Evolutionary conservation across 2,797 vertebrate species (phyloP).

Genomic region (Otus scops): DNA sequence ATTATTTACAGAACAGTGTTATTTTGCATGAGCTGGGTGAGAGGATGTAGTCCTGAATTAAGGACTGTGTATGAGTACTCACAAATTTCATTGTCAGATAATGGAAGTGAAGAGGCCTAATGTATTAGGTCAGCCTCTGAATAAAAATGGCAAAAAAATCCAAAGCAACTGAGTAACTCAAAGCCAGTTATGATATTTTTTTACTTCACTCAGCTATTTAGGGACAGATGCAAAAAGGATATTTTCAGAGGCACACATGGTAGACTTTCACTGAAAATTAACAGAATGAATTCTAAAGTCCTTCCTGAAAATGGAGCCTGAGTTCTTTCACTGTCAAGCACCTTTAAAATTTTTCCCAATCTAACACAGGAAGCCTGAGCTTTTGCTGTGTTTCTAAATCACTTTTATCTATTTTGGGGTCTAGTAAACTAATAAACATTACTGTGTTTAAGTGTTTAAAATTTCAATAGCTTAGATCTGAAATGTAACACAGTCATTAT

Average conservation of each 20-base stretch:
- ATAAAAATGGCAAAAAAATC: background rate
- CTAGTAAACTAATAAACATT: background rate
- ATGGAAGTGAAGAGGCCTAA: background rate
- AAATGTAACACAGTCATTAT: background rate
- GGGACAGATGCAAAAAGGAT: slow-evolving; percentile 1
- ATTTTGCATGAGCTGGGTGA: background rate
- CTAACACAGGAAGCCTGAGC: background rate
- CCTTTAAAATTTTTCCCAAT: background rate
- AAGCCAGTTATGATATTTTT: background rate
- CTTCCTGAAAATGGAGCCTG: background rate
- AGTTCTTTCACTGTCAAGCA: background rate
- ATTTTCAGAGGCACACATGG: slow-evolving; percentile 40
- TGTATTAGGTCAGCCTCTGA: background rate
- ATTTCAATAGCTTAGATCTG: background rate
- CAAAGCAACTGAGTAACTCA: background rate
- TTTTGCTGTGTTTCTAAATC: background rate
- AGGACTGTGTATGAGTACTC: background rate
- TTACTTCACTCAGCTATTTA: slow-evolving; percentile 23
- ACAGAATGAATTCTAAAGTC: background rate
- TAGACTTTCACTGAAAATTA: background rate
- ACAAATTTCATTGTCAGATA: background rate
- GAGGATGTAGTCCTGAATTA: background rate
- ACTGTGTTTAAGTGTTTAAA: background rate
- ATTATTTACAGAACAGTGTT: background rate
- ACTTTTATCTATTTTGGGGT: background rate